Evolutionary conservation across 2,888 invertebrate genomes (phyloP).

Genomic region (Dicycla oo): DNA sequence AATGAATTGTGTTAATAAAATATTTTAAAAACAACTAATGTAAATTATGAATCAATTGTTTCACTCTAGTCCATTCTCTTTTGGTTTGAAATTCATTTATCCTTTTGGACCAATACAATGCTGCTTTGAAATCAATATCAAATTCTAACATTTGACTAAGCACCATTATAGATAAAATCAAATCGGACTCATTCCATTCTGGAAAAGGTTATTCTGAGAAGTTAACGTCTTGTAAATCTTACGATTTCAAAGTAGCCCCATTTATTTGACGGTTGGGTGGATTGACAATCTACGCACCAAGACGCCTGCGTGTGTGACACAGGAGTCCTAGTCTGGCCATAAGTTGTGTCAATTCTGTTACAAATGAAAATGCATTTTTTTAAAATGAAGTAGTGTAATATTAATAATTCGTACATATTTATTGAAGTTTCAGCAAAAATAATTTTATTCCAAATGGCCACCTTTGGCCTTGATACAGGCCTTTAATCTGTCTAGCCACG

Average conservation of each 20-base stretch:
- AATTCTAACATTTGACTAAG: neutral
- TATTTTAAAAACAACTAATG: constrained; percentile 89
- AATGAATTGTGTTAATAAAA: constrained; percentile 92
- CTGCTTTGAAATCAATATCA: constrained; percentile 33
- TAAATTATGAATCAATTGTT: constrained; percentile 86
- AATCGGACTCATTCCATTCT: neutral
- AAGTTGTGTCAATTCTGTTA: too few species aligned
- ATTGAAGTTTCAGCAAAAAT: too few species aligned
- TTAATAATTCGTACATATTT: too few species aligned
- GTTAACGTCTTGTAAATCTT: neutral
- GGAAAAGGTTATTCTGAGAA: neutral
- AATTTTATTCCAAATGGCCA: too few species aligned
- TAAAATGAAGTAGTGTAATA: too few species aligned
- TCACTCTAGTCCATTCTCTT: constrained; percentile 71
- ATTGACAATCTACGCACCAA: neutral
- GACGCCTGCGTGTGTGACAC: too few species aligned
- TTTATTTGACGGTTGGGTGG: neutral
- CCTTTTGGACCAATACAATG: constrained; percentile 29
- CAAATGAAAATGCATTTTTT: too few species aligned
- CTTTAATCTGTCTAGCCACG: too few species aligned
- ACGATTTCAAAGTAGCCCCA: constrained; percentile 27
- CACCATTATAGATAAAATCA: neutral
- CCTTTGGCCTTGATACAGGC: too few species aligned
- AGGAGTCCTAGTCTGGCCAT: too few species aligned
- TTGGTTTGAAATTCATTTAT: constrained; percentile 33